Percentiles rank a stretch among this genome's conserved stretches.
phyloP scores from a whole-genome alignment of 2,113 vertebrate genomes.

The Triplophysa dalaica region DNA sequence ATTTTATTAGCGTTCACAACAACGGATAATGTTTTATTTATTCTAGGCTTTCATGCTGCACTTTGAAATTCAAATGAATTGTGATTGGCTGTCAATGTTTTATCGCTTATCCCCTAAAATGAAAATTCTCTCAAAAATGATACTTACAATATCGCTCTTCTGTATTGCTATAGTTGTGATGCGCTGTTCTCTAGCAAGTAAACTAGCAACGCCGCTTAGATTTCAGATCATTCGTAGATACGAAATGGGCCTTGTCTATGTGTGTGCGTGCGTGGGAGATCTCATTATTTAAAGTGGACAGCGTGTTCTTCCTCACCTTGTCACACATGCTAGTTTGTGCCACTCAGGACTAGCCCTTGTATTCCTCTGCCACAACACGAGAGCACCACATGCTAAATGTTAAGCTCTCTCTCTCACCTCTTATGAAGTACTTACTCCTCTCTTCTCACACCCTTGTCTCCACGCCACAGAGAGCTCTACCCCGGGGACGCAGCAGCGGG shows the following conservation, averaged over 20 bases:
- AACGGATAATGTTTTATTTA: too few species aligned
- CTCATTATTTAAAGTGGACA: slow-evolving; percentile 3
- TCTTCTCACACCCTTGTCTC: slow-evolving; percentile 22
- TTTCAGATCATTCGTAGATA: background rate
- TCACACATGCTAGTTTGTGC: slow-evolving; percentile 25
- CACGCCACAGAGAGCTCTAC: background rate
- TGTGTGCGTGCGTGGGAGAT: slow-evolving; percentile 3
- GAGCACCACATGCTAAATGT: slow-evolving; percentile 48
- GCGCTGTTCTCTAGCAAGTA: background rate
- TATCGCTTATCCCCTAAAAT: too few species aligned
- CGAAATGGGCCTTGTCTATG: background rate
- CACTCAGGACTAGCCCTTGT: slow-evolving; percentile 18
- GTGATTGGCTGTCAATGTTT: too few species aligned
- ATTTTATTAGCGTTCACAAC: too few species aligned
- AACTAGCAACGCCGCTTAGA: background rate
- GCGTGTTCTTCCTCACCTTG: slow-evolving; percentile 35
- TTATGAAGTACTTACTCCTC: background rate
- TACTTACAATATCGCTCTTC: too few species aligned
- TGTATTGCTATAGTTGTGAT: too few species aligned
- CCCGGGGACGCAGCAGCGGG: background rate
- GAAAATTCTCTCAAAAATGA: too few species aligned
- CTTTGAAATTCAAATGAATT: too few species aligned
- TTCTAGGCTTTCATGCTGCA: too few species aligned
- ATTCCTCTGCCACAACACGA: slow-evolving; percentile 27
- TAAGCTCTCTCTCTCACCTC: slow-evolving; percentile 37